phyloP scores from a whole-genome alignment of 2,113 vertebrate species.

The Crypturellus undulatus region DNA sequence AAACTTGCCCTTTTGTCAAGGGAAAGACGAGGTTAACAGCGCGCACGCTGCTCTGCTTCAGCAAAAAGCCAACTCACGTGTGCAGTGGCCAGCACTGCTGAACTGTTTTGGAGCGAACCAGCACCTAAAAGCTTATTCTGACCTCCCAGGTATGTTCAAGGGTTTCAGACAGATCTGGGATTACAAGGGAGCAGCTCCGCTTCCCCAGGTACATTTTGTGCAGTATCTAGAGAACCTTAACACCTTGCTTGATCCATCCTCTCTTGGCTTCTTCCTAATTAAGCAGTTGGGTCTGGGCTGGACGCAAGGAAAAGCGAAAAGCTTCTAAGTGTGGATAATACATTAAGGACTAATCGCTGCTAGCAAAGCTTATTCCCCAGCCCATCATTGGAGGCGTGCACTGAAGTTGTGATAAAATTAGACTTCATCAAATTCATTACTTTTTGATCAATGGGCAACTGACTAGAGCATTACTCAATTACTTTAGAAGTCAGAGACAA shows the following conservation, averaged over 20 bases:
- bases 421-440: rapidly evolving
- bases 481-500: background rate
- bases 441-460: background rate
- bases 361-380: background rate
- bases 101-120: rapidly evolving
- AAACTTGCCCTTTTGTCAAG: background rate
- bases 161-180: background rate
- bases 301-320: background rate
- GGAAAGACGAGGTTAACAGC: background rate
- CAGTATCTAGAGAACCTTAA: background rate
- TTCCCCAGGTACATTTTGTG: background rate
- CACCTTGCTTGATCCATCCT: background rate
- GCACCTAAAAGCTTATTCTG: background rate
- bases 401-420: background rate
- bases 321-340: rapidly evolving
- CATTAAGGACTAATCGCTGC: background rate
- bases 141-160: background rate
- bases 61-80: background rate
- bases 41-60: background rate
- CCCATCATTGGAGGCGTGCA: rapidly evolving
- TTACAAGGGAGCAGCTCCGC: background rate
- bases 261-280: background rate
- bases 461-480: background rate
- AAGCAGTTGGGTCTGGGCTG: background rate
- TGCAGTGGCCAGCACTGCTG: background rate